Evolutionary conservation across 1,140 invertebrate species (phyloP).

Genomic region (Chymomyza costata): DNA sequence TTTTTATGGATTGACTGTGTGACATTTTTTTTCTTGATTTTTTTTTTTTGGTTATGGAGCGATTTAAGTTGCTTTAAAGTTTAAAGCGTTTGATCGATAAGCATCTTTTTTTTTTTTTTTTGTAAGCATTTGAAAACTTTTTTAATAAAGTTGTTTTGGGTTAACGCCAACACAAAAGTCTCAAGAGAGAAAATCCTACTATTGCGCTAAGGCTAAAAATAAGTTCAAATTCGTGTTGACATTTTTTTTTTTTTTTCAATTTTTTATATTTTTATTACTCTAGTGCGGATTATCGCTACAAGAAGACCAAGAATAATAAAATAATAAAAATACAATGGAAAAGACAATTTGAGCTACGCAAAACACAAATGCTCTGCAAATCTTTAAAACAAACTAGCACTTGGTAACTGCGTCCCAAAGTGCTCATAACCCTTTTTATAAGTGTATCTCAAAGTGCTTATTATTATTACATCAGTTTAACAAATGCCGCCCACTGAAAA

Average conservation of each 20-base stretch:
- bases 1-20: slow-evolving; percentile 37
- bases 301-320: slow-evolving; percentile 58
- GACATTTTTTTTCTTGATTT: slow-evolving; percentile 37
- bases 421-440: too few species aligned
- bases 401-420: too few species aligned
- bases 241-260: slow-evolving; percentile 37
- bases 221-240: slow-evolving; percentile 69
- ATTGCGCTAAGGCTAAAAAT: slow-evolving; percentile 63
- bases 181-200: slow-evolving; percentile 26
- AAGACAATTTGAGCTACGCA: too few species aligned
- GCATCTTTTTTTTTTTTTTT: slow-evolving; percentile 19
- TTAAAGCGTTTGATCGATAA: too few species aligned
- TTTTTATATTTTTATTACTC: slow-evolving; percentile 57
- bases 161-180: slow-evolving; percentile 25
- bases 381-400: too few species aligned
- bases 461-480: too few species aligned
- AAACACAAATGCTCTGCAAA: too few species aligned
- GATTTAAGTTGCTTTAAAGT: slow-evolving; percentile 16
- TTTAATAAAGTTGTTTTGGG: slow-evolving; percentile 64
- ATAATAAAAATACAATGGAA: neutral
- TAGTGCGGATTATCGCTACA: slow-evolving; percentile 70
- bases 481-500: slow-evolving; percentile 54
- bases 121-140: slow-evolving; percentile 24
- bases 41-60: slow-evolving; percentile 16
- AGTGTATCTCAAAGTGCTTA: too few species aligned